Evolutionary conservation across 2,888 invertebrate genomes (phyloP).

Genomic region (Chrysomela aeneicollis): DNA sequence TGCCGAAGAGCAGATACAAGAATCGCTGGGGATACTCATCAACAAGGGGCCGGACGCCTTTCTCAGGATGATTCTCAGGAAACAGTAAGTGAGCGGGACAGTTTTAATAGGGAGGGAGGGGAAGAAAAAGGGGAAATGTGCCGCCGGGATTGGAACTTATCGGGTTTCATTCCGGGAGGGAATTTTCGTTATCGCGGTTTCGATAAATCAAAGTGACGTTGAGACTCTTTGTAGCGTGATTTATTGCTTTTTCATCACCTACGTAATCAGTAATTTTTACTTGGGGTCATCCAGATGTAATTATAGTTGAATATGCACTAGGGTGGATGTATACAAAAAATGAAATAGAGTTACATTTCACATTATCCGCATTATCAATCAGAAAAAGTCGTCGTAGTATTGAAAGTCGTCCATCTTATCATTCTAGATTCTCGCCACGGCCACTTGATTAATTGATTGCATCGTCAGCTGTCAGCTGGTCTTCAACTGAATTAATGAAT

Average conservation of each 20-base stretch:
- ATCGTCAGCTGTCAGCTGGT: too few species aligned
- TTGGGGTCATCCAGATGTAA: too few species aligned
- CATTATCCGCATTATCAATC: too few species aligned
- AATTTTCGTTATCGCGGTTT: background rate
- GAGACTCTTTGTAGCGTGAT: background rate
- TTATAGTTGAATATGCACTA: too few species aligned
- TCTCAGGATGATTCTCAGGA: conserved; percentile 80
- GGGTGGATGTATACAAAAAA: too few species aligned
- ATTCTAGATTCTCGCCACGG: background rate
- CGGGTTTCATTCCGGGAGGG: background rate
- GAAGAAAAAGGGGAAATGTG: background rate
- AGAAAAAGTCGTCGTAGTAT: too few species aligned
- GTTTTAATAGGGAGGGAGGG: background rate
- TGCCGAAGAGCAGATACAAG: conserved; percentile 75
- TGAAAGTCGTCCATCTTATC: too few species aligned
- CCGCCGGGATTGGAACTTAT: background rate
- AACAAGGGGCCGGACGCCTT: conserved; percentile 81
- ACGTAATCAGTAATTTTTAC: too few species aligned
- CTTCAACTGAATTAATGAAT: too few species aligned
- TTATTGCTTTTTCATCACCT: too few species aligned
- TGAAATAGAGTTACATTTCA: too few species aligned
- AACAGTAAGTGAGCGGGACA: conserved; percentile 62
- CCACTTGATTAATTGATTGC: background rate
- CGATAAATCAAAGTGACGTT: background rate
- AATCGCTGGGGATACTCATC: conserved; percentile 71